Evolutionary conservation across 2,113 vertebrate genomes (phyloP).

Genomic region (Burhinus bistriatus): DNA sequence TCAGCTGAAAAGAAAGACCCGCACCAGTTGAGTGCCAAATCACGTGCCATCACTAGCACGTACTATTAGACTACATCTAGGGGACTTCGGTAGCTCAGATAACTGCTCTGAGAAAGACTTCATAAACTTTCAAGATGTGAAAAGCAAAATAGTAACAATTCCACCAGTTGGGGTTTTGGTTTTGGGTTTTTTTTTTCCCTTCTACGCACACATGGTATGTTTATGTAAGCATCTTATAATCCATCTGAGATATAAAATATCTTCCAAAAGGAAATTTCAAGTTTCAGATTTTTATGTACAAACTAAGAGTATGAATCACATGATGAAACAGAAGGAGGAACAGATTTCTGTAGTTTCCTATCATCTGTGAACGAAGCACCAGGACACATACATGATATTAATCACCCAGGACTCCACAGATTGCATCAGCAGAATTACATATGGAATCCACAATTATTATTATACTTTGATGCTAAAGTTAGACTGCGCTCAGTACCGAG

Average conservation of each 20-base stretch:
- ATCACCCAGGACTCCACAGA: constrained; percentile 35
- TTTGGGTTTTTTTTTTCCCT: too few relatives aligned
- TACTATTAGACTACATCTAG: neutral
- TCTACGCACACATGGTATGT: neutral
- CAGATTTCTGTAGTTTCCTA: constrained; percentile 34
- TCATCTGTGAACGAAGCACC: constrained; percentile 29
- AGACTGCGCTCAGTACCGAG: neutral
- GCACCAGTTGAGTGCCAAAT: neutral
- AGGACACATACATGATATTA: neutral
- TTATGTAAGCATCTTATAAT: neutral
- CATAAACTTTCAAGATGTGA: neutral
- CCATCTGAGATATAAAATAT: neutral
- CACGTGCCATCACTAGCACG: neutral
- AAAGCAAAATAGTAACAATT: neutral
- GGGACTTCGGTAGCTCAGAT: neutral
- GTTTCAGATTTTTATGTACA: neutral
- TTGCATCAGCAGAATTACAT: constrained; percentile 21
- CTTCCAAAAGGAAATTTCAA: neutral
- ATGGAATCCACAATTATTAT: neutral
- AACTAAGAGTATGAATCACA: neutral
- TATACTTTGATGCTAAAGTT: constrained; percentile 4
- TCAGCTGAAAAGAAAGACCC: neutral
- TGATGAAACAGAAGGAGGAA: constrained; percentile 39
- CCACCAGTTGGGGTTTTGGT: neutral
- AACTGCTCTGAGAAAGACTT: neutral